Conservation (phyloP, 1,140 invertebrate genomes). For the Ceratoteleas bidentatus region DNA sequence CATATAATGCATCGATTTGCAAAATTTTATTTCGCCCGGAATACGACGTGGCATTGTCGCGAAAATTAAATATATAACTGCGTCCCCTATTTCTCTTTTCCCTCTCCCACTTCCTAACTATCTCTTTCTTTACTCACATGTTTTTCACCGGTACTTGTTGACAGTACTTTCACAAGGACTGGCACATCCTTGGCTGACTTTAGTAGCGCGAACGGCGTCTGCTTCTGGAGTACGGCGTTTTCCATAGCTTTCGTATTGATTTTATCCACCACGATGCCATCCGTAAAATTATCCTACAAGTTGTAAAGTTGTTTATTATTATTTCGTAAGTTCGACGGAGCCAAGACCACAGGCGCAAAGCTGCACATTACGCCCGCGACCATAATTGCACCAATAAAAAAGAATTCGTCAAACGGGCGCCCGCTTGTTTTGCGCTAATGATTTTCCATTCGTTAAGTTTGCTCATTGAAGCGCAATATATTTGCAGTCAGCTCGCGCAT, state of each 20-base stretch:
- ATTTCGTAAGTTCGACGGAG: slow-evolving; percentile 49
- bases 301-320: slow-evolving; percentile 55
- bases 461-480: no score
- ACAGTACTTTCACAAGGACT: slow-evolving; percentile 83
- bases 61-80: slow-evolving; percentile 51
- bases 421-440: no score
- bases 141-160: slow-evolving; percentile 79
- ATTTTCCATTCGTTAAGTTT: no score
- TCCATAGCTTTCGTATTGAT: slow-evolving; percentile 84
- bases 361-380: no score
- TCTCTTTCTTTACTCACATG: slow-evolving; percentile 76
- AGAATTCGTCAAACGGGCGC: no score
- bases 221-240: slow-evolving; percentile 78
- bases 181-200: slow-evolving; percentile 83
- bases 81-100: no score
- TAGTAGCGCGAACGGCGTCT: slow-evolving; percentile 83
- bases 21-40: slow-evolving; percentile 31
- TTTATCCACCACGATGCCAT: slow-evolving; percentile 81
- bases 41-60: slow-evolving; percentile 20
- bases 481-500: slow-evolving; percentile 8
- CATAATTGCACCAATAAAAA: no score
- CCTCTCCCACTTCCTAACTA: no score
- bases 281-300: slow-evolving; percentile 68
- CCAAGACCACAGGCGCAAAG: no score
- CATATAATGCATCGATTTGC: slow-evolving; percentile 52